These are phyloP conservation scores for Otus sunia DNA, from an alignment of 2,113 vertebrate genomes.

Conservation along the genomic window DNA sequence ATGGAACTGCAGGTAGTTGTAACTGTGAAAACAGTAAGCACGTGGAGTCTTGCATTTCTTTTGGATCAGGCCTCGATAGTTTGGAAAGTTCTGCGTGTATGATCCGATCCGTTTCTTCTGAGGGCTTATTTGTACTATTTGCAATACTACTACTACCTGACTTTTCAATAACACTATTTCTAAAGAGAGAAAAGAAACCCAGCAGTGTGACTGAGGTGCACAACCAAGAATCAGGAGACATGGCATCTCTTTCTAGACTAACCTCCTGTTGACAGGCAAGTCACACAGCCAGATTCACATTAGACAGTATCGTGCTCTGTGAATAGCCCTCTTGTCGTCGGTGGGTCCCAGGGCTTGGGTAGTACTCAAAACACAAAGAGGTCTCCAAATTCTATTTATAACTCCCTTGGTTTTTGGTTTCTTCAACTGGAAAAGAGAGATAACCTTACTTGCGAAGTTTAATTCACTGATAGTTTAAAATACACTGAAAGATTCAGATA, in stretches of 20 bases:
- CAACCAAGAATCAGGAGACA: background rate
- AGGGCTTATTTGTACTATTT: background rate
- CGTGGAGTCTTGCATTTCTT: accelerated
- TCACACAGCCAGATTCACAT: background rate
- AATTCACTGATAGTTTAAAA: background rate
- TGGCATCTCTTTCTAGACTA: background rate
- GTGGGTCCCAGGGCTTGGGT: background rate
- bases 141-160: background rate
- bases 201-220: background rate
- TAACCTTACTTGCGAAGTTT: background rate
- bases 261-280: background rate
- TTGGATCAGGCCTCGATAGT: background rate
- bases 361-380: background rate
- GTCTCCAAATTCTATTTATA: background rate
- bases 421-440: background rate
- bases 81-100: background rate
- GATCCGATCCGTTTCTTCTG: background rate
- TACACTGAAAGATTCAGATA: background rate
- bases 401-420: background rate
- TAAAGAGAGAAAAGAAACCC: background rate
- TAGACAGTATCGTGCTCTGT: background rate
- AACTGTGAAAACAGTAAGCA: background rate
- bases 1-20: background rate
- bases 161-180: background rate
- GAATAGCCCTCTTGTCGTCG: background rate